Evolutionary conservation across 2,888 invertebrate genomes (phyloP), one percentile per base, ranked within the genome.

Genomic region (Gasteruption jaculator): DNA sequence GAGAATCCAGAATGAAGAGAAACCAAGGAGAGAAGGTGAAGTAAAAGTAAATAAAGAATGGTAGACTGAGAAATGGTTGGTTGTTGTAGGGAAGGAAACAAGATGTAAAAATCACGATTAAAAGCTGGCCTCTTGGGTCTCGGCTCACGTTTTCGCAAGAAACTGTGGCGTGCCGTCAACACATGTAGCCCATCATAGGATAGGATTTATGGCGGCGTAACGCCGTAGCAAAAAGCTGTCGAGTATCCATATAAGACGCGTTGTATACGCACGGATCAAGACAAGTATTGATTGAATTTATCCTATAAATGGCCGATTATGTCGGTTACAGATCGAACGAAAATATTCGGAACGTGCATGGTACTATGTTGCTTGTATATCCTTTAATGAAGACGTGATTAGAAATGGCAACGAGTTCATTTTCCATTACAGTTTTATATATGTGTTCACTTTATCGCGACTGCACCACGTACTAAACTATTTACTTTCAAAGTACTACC

Each of bases 121-220:
- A 31, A 20, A 20, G 36, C 14, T 45, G 41, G 45, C 52, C 55
- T 53, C 57, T 65, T 65, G 57, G 57, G 51, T 64, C 59, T 57
- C 66, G 58, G 55, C 56, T 66, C 66, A 66, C 65, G 65, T 69
- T 64, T 64, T 65, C 59, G 63, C 63, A 65, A 66, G 65, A 65
- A 69, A 67, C 56, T 59, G 62, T 61, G 63, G 61, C 64, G 64
- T 64, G 65, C 61, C 63, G 61, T 62, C 64, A 62, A 68, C 68
- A 68, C 68, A 68, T 68, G 68, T 70, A 64, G 63, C 61, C 65
- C 67, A 67, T 68, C 67, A 69, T 68, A 67, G 68, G 56, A 53
- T 52, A 56, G 61, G 65, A 70, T 68, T 70, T 68, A 70, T 65
- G 60, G 61, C 65, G 57, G 55, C 57, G 61, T 62, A 61, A 64